phyloP scores from a whole-genome alignment of 1,140 invertebrate species.

The Ruditapes philippinarum region DNA sequence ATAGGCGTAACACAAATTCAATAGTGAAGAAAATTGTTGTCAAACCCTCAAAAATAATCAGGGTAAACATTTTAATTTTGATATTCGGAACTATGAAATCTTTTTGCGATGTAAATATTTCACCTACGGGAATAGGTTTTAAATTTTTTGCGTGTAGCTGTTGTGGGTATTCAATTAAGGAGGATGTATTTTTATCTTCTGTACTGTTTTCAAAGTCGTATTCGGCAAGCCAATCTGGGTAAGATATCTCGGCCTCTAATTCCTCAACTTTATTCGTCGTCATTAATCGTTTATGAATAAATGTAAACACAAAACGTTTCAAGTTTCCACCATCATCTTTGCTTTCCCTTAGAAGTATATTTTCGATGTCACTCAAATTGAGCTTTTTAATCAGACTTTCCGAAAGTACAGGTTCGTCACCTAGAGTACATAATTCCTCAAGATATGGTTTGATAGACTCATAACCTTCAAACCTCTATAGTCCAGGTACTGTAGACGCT shows the following conservation, averaged over 20 bases:
- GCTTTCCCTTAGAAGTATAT: too few relatives aligned
- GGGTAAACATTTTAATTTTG: background rate
- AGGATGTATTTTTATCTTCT: too few relatives aligned
- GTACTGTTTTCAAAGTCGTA: too few relatives aligned
- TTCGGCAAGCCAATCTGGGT: too few relatives aligned
- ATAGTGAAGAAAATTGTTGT: conserved; percentile 41
- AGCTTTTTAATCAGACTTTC: background rate
- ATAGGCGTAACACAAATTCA: conserved; percentile 41
- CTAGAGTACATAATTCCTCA: background rate
- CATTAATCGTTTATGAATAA: background rate
- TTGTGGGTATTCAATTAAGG: too few relatives aligned
- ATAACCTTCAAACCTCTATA: background rate
- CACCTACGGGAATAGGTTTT: too few relatives aligned
- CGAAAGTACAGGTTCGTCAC: background rate
- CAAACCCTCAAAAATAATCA: background rate
- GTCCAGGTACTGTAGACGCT: conserved; percentile 51
- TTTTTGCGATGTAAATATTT: too few relatives aligned
- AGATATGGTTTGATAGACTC: background rate
- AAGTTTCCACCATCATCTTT: background rate
- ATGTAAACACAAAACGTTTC: background rate
- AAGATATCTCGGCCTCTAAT: too few relatives aligned
- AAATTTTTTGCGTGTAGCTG: too few relatives aligned
- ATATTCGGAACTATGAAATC: too few relatives aligned
- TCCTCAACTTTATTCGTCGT: too few relatives aligned
- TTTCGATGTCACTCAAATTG: background rate